These are phyloP conservation scores for Rhodinocichla rosea DNA, from an alignment of 2,113 vertebrate genomes.

Conservation along the genomic window DNA sequence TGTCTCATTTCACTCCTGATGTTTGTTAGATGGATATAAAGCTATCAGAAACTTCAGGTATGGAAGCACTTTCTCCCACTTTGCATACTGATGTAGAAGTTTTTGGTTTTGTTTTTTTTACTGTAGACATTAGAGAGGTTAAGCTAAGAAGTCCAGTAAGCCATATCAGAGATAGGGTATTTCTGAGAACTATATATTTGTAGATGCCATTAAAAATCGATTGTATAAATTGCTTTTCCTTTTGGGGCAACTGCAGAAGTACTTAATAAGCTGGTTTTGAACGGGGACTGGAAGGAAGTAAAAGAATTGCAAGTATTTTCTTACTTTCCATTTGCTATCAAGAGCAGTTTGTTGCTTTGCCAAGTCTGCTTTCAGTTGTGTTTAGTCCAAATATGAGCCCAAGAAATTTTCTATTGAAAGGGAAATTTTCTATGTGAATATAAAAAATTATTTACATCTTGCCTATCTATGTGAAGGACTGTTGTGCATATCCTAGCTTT, in stretches of 20 bases:
- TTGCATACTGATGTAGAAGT: background rate
- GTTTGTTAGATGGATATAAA: background rate
- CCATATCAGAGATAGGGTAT: background rate
- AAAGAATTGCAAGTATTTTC: conserved; percentile 39
- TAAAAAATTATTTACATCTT: background rate
- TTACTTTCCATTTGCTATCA: conserved; percentile 16
- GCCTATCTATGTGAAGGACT: background rate
- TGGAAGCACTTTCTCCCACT: background rate
- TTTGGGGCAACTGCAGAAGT: conserved; percentile 3
- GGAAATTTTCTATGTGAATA: background rate
- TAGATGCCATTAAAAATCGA: background rate
- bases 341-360: background rate
- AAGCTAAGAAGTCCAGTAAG: background rate
- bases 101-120: background rate
- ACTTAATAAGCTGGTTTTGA: conserved; percentile 1
- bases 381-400: background rate
- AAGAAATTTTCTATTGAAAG: background rate
- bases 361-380: background rate
- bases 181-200: background rate
- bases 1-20: background rate
- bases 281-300: conserved; percentile 12
- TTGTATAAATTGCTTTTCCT: background rate
- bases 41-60: background rate
- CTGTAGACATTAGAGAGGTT: background rate
- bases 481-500: background rate